These are phyloP conservation scores for Limnodromus scolopaceus DNA, from an alignment of 2,797 vertebrate species.

Conservation along the genomic window DNA sequence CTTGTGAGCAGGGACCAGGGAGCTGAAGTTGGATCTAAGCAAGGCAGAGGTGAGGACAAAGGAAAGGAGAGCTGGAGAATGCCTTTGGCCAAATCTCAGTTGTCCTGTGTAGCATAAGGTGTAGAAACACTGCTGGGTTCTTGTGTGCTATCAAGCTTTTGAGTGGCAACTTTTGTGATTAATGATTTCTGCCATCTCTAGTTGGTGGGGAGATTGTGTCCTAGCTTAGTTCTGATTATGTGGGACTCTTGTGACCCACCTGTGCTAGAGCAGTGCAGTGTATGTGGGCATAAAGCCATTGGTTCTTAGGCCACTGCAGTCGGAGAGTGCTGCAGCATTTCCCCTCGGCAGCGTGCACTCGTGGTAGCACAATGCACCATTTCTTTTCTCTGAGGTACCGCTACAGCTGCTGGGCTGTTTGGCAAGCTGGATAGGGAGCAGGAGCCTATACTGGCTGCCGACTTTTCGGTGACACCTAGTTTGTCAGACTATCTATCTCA, in stretches of 20 bases:
- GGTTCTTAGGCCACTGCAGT: neutral
- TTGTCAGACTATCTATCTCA: neutral
- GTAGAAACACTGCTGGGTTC: neutral
- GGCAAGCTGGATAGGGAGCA: neutral
- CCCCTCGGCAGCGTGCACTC: accelerated
- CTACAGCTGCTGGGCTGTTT: neutral
- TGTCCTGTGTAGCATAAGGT: neutral
- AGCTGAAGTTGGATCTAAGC: neutral
- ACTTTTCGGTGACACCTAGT: neutral
- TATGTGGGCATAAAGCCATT: neutral
- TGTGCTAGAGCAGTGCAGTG: neutral
- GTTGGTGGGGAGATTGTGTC: neutral
- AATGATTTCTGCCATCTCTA: neutral
- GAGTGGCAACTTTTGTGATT: neutral
- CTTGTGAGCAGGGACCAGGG: neutral
- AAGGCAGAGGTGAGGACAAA: neutral
- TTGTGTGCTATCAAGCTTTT: neutral
- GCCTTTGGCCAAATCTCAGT: neutral
- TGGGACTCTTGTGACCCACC: neutral
- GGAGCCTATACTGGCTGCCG: neutral
- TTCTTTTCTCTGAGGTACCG: neutral
- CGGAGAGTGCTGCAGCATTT: neutral
- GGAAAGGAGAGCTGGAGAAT: neutral
- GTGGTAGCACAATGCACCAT: neutral
- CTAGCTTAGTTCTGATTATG: neutral